phyloP scores from a whole-genome alignment of 2,113 vertebrate genomes.

The Thamnaconus septentrionalis region DNA sequence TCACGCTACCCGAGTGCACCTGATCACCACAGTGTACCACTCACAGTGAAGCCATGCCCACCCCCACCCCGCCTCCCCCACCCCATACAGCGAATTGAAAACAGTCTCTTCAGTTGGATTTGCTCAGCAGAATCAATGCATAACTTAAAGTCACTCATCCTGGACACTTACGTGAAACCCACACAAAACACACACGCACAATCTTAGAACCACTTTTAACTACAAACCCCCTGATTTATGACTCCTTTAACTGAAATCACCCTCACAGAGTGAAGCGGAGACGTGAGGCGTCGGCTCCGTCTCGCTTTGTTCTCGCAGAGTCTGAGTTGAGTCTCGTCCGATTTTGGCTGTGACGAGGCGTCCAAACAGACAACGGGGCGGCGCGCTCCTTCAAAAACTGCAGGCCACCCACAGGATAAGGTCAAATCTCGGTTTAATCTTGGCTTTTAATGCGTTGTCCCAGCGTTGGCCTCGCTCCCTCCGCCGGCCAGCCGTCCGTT shows the following conservation, averaged over 20 bases:
- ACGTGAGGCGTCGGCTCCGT: constrained; percentile 19
- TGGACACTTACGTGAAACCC: background rate
- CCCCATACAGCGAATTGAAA: background rate
- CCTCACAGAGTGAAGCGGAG: constrained; percentile 33
- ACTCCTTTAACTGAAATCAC: background rate
- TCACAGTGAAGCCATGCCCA: constrained; percentile 21
- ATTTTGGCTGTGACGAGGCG: constrained; percentile 3
- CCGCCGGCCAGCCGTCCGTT: constrained; percentile 5
- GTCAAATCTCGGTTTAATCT: constrained; percentile 13
- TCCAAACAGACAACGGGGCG: background rate
- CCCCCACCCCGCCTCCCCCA: constrained; percentile 10
- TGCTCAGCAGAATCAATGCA: too few species aligned
- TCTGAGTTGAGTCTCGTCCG: constrained; percentile 4
- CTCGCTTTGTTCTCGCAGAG: constrained; percentile 2
- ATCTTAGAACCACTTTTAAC: constrained; percentile 35
- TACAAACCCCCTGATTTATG: constrained; percentile 21
- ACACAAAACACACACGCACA: background rate
- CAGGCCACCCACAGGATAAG: constrained; percentile 34
- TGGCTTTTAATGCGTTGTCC: constrained; percentile 30
- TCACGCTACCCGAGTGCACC: constrained; percentile 25
- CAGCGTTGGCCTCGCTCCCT: constrained; percentile 19
- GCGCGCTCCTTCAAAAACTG: constrained; percentile 7
- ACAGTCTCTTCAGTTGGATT: too few species aligned
- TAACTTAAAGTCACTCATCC: constrained; percentile 13
- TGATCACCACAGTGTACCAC: constrained; percentile 54